These are phyloP conservation scores for Melanotus villosus DNA, from an alignment of 2,888 invertebrate species.

Conservation along the genomic window DNA sequence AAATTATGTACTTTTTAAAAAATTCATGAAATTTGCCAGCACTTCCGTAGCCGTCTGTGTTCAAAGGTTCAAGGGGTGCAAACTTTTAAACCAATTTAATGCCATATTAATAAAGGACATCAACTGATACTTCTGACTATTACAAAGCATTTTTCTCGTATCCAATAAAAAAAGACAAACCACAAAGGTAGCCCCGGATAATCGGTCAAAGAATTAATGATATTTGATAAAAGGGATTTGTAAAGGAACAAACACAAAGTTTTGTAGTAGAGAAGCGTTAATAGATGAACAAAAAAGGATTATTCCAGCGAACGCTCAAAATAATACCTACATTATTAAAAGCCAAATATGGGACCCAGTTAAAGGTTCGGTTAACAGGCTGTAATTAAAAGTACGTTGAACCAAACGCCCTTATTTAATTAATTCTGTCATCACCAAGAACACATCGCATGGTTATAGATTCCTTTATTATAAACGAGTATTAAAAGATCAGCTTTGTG, in stretches of 20 bases:
- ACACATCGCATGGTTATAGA: constrained; percentile 4
- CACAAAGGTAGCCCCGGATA: background rate
- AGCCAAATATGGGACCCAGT: background rate
- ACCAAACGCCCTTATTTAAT: constrained; percentile 29
- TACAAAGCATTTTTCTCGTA: too few relatives aligned
- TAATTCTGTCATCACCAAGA: constrained; percentile 30
- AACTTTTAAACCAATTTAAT: background rate
- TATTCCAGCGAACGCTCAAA: background rate
- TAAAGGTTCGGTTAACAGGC: constrained; percentile 18
- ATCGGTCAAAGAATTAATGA: constrained; percentile 12
- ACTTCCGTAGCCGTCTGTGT: too few relatives aligned
- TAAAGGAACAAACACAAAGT: background rate
- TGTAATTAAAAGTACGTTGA: constrained; percentile 32
- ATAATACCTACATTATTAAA: constrained; percentile 17
- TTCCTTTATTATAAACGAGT: constrained; percentile 22
- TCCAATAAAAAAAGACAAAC: too few relatives aligned
- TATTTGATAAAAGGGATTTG: too few relatives aligned
- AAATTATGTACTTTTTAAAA: too few relatives aligned
- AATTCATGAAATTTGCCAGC: too few relatives aligned
- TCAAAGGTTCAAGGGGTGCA: background rate
- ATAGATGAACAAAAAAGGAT: background rate
- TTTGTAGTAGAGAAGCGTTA: background rate
- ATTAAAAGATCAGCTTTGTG: constrained; percentile 18
- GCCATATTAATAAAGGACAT: background rate
- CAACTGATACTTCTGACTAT: background rate